phyloP scores from a whole-genome alignment of 2,797 vertebrate species.

The Pempheris klunzingeri region DNA sequence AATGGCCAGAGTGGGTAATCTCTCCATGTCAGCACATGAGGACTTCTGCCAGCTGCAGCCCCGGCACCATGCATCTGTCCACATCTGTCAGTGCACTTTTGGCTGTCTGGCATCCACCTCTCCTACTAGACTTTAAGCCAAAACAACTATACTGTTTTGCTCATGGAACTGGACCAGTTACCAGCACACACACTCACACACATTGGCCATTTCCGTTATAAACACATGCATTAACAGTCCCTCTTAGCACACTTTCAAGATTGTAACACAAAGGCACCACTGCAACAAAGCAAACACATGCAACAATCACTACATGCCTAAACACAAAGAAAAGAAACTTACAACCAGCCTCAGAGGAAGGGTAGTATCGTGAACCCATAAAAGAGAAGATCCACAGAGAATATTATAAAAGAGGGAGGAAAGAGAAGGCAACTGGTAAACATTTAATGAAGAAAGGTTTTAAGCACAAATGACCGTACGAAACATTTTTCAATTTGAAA shows the following conservation, averaged over 20 bases:
- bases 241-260: slow-evolving; percentile 43
- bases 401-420: slow-evolving; percentile 51
- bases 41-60: slow-evolving; percentile 82
- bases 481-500: slow-evolving; percentile 14
- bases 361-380: slow-evolving; percentile 58
- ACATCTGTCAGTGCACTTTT: slow-evolving; percentile 83
- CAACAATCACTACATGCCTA: slow-evolving; percentile 73
- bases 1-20: slow-evolving; percentile 76
- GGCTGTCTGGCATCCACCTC: slow-evolving; percentile 67
- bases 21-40: slow-evolving; percentile 79
- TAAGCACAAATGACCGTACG: slow-evolving; percentile 6
- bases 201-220: slow-evolving; percentile 47
- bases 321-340: slow-evolving; percentile 77
- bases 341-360: slow-evolving; percentile 75
- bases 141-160: slow-evolving; percentile 75
- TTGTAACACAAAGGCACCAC: slow-evolving; percentile 63
- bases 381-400: slow-evolving; percentile 66
- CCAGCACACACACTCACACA: slow-evolving; percentile 28
- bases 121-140: slow-evolving; percentile 65
- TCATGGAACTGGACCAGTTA: slow-evolving; percentile 52
- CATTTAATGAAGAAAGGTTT: slow-evolving; percentile 14
- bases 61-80: slow-evolving; percentile 82
- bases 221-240: slow-evolving; percentile 74
- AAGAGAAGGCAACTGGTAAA: slow-evolving; percentile 42
- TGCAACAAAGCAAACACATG: slow-evolving; percentile 79